phyloP scores from a whole-genome alignment of 2,888 invertebrate species.

The Marronus borbonicus region DNA sequence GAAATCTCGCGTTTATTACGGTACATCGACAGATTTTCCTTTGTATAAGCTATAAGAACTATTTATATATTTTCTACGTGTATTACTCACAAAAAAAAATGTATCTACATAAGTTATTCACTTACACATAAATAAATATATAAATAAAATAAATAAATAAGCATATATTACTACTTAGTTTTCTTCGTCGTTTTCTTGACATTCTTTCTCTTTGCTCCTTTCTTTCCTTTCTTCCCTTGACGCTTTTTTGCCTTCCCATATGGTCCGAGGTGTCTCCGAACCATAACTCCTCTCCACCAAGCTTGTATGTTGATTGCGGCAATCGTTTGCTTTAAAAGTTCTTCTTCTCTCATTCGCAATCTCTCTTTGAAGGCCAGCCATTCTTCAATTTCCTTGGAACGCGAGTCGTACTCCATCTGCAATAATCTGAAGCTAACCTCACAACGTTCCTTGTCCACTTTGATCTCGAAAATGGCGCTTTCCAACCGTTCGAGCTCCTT shows the following conservation, averaged over 20 bases:
- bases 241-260: slow-evolving; percentile 72
- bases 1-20: too few species aligned
- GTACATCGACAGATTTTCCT: too few species aligned
- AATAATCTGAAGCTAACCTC: slow-evolving; percentile 63
- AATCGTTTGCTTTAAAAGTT: slow-evolving; percentile 66
- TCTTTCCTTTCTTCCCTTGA: slow-evolving; percentile 62
- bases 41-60: too few species aligned
- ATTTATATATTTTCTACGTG: too few species aligned
- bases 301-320: slow-evolving; percentile 78
- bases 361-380: slow-evolving; percentile 69
- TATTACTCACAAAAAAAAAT: neutral
- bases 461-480: slow-evolving; percentile 64
- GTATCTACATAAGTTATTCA: neutral
- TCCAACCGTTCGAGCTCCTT: slow-evolving; percentile 65
- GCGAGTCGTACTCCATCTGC: slow-evolving; percentile 65
- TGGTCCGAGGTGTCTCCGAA: slow-evolving; percentile 78
- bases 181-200: slow-evolving; percentile 26
- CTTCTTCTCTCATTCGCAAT: slow-evolving; percentile 63
- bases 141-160: neutral
- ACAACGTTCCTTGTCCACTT: slow-evolving; percentile 66
- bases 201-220: slow-evolving; percentile 52
- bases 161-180: neutral
- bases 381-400: slow-evolving; percentile 68
- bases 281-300: slow-evolving; percentile 86
- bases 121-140: neutral